Evolutionary conservation across 2,113 vertebrate species (phyloP), one percentile per base, ranked within the genome.

Genomic region (Ceratotherium simum): DNA sequence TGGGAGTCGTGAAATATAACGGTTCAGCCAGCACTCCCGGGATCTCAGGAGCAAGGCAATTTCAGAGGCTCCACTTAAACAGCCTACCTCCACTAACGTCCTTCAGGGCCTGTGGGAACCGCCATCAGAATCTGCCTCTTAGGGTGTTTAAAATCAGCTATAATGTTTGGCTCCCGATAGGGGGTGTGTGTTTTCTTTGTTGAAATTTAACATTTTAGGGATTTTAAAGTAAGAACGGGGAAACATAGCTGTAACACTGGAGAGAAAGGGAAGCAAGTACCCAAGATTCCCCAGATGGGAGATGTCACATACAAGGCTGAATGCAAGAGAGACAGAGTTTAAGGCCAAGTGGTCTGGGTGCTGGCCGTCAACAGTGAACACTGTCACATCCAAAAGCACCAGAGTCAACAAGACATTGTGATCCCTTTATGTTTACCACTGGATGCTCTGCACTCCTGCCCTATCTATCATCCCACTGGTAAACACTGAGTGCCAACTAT

Each of bases 201-300:
- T 70, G 76, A 91, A 94, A 94, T 42, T 33, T 54, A 62, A 91
- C 80, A 54, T 79, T 46, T 67, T 25, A 82, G 69, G 56, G 33
- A 73, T 76, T 93, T 90, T 46, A 51, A 80, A 85, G 62, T 25
- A 33, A 51, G 69, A 62, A 64, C 21, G n/a, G 21, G 64, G 10
- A 75, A 67, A 60, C 75, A 75, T 2, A 58, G 33, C 42, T 48
- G 14, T 14, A 60, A 70, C 3, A 4, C 42, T 11, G 54, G 75
- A 72, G 54, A 39, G 56, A 64, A 16, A 39, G 18, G n/a, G 62
- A 89, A 81, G 54, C 20, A 58, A 79, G 31, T 25, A 7, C 2
- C 33, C 72, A 42, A 46, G 31, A 65, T 54, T 51, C 39, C 70
- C 23, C 58, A 31, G 76, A n/a, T 0, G 39, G 23, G 21, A 16